Conservation (phyloP, 2,888 invertebrate genomes). For the Synanthedon myopaeformis region DNA sequence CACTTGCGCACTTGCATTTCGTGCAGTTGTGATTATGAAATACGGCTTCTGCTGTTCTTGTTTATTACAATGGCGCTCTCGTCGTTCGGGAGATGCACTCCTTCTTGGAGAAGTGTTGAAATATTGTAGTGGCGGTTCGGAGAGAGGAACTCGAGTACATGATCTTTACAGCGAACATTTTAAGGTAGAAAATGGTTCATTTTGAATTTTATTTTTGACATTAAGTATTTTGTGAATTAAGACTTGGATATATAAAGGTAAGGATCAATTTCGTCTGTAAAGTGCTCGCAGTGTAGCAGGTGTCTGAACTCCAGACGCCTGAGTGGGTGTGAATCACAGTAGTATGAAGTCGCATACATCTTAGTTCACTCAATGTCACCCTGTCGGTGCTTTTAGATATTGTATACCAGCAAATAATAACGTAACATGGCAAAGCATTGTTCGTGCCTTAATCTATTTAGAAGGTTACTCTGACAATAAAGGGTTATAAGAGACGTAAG, state of each 20-base stretch:
- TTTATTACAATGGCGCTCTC: slow-evolving; percentile 48
- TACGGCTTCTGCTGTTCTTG: slow-evolving; percentile 41
- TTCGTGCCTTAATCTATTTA: slow-evolving; percentile 2
- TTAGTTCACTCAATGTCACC: slow-evolving; percentile 45
- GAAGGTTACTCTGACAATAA: neutral
- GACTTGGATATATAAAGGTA: slow-evolving; percentile 15
- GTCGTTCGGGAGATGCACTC: slow-evolving; percentile 45
- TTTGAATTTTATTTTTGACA: slow-evolving; percentile 32
- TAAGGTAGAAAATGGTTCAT: slow-evolving; percentile 32
- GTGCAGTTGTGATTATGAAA: slow-evolving; percentile 43
- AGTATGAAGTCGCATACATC: slow-evolving; percentile 54
- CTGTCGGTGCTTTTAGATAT: slow-evolving; percentile 35
- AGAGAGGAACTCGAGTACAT: slow-evolving; percentile 28
- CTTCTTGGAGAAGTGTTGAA: slow-evolving; percentile 61
- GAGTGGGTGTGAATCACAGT: slow-evolving; percentile 51
- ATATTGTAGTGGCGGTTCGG: slow-evolving; percentile 47
- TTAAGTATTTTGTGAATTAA: slow-evolving; percentile 12
- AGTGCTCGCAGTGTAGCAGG: slow-evolving; percentile 31
- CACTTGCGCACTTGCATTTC: slow-evolving; percentile 14
- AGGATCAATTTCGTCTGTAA: slow-evolving; percentile 16
- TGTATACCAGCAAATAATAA: neutral
- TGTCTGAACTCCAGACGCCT: slow-evolving; percentile 36
- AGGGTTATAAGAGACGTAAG: neutral
- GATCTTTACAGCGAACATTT: slow-evolving; percentile 35
- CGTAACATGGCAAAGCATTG: neutral